Evolutionary conservation across 2,797 vertebrate species (phyloP), one percentile per base, ranked within the genome.

Genomic region (Cichlasoma orientale): DNA sequence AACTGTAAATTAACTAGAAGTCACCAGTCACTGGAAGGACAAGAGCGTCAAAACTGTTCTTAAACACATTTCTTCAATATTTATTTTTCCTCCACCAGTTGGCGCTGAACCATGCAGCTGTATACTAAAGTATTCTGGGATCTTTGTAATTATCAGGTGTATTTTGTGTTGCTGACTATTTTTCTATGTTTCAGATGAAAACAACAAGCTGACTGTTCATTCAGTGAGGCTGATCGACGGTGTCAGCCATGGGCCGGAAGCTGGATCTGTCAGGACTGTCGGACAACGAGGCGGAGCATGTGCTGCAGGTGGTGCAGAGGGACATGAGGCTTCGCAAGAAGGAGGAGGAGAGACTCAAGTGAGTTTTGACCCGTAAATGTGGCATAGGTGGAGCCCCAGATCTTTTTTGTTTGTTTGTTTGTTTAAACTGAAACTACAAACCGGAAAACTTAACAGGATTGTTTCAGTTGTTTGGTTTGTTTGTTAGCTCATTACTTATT

Each of bases 271-370:
- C 97, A 23, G 96, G 95, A 56, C 96, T 99, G 23, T 96, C 96
- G 0, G 97, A 98, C 5, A 94, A 95, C 2, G 98, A 99, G 91
- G 97, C 96, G 2, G 94, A 95, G 86, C 98, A 99, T 0, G 93
- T 99, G 19, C 96, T 97, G 93, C 95, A 97, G 56, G 98, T 99
- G 31, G 95, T 99, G 50, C 97, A 97, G 68, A 95, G 98, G 74
- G 98, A 99, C 94, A 96, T 99, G n/a, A 96, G 91, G 75, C 94
- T 99, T 8, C 94, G 98, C 31, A 97, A 96, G 84, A 96, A 94
- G 41, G 98, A 99, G 87, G 97, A 98, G 81, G 95, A 96, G 4
- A 94, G 98, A 33, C 95, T 99, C 74, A 96, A 95, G 98, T 99
- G 69, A 95, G 96, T 56, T 19, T n/a, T 21, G 50, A 19, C 59